A percentile compares a stretch with the other conserved stretches of the same genome.
phyloP scores from a whole-genome alignment of 2,113 vertebrate species.

The Clinocottus analis region DNA sequence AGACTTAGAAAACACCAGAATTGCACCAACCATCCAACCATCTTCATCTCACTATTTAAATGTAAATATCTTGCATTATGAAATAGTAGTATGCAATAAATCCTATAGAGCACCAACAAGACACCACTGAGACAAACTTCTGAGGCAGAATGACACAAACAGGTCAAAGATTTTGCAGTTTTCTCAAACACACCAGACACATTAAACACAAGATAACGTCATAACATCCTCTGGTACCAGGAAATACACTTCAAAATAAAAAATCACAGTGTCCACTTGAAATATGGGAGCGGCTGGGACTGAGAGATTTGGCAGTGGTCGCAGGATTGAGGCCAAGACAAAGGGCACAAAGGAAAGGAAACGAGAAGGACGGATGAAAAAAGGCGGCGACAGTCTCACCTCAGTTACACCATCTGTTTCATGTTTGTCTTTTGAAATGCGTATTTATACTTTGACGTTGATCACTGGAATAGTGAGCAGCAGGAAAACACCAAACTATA shows the following conservation, averaged over 20 bases:
- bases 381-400: neutral
- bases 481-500: conserved; percentile 23
- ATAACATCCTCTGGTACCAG: neutral
- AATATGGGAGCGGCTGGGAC: neutral
- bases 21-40: neutral
- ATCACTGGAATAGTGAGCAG: conserved; percentile 19
- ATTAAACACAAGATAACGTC: neutral
- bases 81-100: neutral
- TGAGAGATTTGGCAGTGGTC: conserved; percentile 60
- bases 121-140: conserved; percentile 1
- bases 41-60: neutral
- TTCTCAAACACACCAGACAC: neutral
- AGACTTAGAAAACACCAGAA: neutral
- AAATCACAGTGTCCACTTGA: conserved; percentile 49
- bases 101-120: conserved; percentile 15
- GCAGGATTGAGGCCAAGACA: conserved; percentile 11
- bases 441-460: neutral
- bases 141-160: conserved; percentile 11
- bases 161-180: neutral
- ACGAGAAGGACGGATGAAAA: neutral
- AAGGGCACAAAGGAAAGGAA: neutral
- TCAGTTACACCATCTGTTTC: neutral
- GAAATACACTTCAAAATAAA: conserved; percentile 10
- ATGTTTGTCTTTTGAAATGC: neutral
- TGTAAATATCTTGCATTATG: neutral